phyloP scores from a whole-genome alignment of 2,797 vertebrate genomes.

The Pangasius macronema region DNA sequence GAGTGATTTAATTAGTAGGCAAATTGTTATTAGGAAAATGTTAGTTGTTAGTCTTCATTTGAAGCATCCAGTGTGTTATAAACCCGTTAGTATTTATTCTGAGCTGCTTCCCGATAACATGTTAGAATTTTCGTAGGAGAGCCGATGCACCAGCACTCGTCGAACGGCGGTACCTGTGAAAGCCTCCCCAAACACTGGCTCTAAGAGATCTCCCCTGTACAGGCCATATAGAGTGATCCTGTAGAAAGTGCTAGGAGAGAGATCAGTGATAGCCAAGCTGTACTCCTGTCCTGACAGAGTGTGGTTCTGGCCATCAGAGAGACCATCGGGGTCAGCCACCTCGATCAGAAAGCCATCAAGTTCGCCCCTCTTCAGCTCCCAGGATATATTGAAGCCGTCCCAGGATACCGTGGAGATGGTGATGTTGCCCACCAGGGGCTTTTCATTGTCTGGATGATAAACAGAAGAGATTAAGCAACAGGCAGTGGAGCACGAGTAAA shows the following conservation, averaged over 20 bases:
- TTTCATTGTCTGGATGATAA: constrained; percentile 86
- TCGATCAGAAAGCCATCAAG: constrained; percentile 88
- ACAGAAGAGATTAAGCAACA: constrained; percentile 66
- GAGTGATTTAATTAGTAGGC: neutral
- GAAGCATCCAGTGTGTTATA: constrained; percentile 5
- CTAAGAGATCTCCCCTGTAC: constrained; percentile 75
- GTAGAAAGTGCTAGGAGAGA: constrained; percentile 84
- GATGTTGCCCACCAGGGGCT: constrained; percentile 81
- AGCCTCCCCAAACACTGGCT: constrained; percentile 82
- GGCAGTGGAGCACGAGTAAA: constrained; percentile 29
- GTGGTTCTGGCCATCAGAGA: constrained; percentile 75
- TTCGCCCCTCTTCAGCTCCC: constrained; percentile 78
- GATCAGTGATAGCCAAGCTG: constrained; percentile 74
- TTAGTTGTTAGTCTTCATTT: constrained; percentile 32
- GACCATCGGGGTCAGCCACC: constrained; percentile 80
- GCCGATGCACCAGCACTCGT: constrained; percentile 10
- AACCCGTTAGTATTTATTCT: constrained; percentile 23
- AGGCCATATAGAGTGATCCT: constrained; percentile 81
- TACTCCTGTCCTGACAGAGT: constrained; percentile 75
- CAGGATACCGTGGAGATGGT: constrained; percentile 79
- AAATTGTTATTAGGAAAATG: constrained; percentile 9
- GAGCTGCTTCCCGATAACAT: constrained; percentile 3
- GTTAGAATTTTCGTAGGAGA: constrained; percentile 31
- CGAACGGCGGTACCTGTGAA: constrained; percentile 84
- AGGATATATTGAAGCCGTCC: constrained; percentile 87